phyloP scores from a whole-genome alignment of 2,797 vertebrate species.

The Microchirus variegatus region DNA sequence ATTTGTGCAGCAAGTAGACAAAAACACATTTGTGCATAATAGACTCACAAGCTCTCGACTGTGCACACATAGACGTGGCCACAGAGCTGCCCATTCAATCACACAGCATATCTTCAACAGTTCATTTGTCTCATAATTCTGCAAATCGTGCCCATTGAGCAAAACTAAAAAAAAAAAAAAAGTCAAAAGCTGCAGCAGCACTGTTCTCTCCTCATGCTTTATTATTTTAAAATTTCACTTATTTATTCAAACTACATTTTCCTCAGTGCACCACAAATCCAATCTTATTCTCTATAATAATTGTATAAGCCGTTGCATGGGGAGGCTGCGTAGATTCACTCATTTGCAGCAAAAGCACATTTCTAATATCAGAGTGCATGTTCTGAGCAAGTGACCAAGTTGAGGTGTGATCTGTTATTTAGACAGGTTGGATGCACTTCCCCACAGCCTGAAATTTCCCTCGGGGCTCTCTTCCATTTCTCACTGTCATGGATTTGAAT shows the following conservation, averaged over 20 bases:
- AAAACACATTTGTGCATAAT: neutral
- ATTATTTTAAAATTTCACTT: neutral
- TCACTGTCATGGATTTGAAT: slow-evolving; percentile 89
- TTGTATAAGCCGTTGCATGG: slow-evolving; percentile 52
- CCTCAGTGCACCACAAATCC: neutral
- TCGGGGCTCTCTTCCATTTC: slow-evolving; percentile 82
- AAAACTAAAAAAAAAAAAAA: slow-evolving; percentile 31
- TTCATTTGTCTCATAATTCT: slow-evolving; percentile 35
- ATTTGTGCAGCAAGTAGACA: neutral
- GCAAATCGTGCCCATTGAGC: slow-evolving; percentile 22
- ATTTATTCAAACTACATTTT: slow-evolving; percentile 11
- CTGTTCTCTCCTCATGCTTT: neutral
- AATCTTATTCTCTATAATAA: slow-evolving; percentile 9
- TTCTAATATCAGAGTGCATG: slow-evolving; percentile 67
- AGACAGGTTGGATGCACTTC: slow-evolving; percentile 86
- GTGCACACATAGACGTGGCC: slow-evolving; percentile 9
- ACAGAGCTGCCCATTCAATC: slow-evolving; percentile 1
- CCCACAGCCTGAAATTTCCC: slow-evolving; percentile 85
- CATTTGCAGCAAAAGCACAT: slow-evolving; percentile 75
- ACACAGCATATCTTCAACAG: slow-evolving; percentile 16
- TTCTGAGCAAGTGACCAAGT: slow-evolving; percentile 85
- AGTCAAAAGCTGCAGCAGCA: slow-evolving; percentile 9
- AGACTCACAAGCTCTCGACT: neutral
- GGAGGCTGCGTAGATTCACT: slow-evolving; percentile 31
- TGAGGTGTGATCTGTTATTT: slow-evolving; percentile 89